Evolutionary conservation across 2,888 invertebrate species (phyloP).

Genomic region (Cabera pusaria): DNA sequence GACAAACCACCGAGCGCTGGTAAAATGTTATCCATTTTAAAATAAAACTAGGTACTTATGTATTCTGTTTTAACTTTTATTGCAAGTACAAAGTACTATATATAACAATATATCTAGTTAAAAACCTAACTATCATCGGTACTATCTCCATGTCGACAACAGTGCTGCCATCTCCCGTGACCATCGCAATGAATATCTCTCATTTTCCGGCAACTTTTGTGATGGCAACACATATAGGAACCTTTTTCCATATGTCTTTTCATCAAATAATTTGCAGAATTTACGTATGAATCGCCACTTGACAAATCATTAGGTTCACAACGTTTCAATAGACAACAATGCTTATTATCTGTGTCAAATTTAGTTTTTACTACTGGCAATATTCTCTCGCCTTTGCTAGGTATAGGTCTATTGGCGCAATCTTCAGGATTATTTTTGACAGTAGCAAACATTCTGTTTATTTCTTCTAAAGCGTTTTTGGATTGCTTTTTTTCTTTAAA

Average conservation of each 20-base stretch:
- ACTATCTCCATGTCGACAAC: slow-evolving; percentile 11
- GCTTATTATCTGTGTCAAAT: background rate
- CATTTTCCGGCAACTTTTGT: slow-evolving; percentile 35
- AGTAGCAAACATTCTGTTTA: slow-evolving; percentile 71
- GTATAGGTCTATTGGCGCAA: slow-evolving; percentile 52
- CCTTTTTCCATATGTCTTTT: no score
- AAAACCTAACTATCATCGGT: slow-evolving; percentile 7
- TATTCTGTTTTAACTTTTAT: no score
- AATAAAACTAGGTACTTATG: no score
- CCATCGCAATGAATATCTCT: slow-evolving; percentile 43
- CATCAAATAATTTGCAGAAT: slow-evolving; percentile 42
- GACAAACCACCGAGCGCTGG: no score
- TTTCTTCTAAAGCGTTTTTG: slow-evolving; percentile 69
- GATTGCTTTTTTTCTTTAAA: slow-evolving; percentile 60
- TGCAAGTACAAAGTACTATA: slow-evolving; percentile 18
- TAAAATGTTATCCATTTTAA: no score
- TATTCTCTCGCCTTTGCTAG: slow-evolving; percentile 64
- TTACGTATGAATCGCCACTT: slow-evolving; percentile 54
- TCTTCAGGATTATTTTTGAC: slow-evolving; percentile 41
- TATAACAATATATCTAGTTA: slow-evolving; percentile 24
- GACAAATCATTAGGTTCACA: slow-evolving; percentile 55
- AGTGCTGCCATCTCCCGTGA: slow-evolving; percentile 29
- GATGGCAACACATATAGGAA: slow-evolving; percentile 52
- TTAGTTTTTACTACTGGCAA: slow-evolving; percentile 64
- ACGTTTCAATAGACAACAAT: slow-evolving; percentile 34